Conservation (phyloP, 1,140 invertebrate genomes). For the Papilio polytes region DNA sequence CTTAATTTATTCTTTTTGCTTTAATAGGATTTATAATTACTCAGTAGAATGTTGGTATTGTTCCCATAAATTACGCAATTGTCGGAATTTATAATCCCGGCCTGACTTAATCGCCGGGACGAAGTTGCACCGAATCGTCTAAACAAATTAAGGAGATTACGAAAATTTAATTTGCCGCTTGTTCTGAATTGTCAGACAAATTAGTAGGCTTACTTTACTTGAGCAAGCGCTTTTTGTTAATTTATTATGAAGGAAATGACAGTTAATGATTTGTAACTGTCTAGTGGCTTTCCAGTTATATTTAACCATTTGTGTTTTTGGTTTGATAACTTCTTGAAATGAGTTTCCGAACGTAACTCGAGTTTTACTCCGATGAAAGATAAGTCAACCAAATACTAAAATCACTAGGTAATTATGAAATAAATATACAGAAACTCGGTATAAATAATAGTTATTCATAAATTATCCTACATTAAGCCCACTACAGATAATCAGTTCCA, state of each 20-base stretch:
- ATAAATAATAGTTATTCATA: no score
- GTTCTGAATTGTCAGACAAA: conserved; percentile 57
- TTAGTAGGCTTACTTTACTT: conserved; percentile 47
- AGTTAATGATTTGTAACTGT: conserved; percentile 34
- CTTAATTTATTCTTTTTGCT: background rate
- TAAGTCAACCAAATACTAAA: no score
- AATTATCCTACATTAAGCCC: no score
- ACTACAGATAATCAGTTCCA: no score
- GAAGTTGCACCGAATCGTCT: conserved; percentile 50
- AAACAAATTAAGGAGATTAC: conserved; percentile 65
- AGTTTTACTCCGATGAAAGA: no score
- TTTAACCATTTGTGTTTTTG: no score
- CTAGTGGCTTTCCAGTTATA: background rate
- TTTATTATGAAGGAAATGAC: conserved; percentile 42
- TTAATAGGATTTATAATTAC: background rate
- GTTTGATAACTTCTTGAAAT: no score
- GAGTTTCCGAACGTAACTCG: no score
- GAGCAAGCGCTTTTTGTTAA: conserved; percentile 35
- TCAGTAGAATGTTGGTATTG: background rate
- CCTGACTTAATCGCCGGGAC: conserved; percentile 55
- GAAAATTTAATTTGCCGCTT: conserved; percentile 63
- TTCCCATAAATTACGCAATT: conserved; percentile 35
- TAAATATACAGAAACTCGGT: no score
- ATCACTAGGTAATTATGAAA: no score
- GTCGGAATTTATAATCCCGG: conserved; percentile 52